Base-by-base conservation (phyloP, 1,140 invertebrate genomes). In the Leptinotarsa texana region DNA sequence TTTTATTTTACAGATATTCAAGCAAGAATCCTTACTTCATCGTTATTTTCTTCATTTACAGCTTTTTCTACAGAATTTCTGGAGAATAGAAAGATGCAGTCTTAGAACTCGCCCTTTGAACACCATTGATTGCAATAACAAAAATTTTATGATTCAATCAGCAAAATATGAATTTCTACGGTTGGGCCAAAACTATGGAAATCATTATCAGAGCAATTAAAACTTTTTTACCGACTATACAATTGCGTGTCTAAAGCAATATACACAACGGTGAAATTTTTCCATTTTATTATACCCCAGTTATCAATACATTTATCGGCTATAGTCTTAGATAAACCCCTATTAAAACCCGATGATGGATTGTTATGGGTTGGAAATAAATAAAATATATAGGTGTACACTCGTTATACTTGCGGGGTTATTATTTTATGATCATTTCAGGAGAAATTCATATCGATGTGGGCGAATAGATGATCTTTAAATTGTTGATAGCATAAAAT, bases 341-440 rank as follows among this genome's bases (percentile, higher is more conserved):
- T 72, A 75, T 75, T 75, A 75, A 75, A 75, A 65, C 69, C 74
- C 57, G 68, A 72, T 75, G 74, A 75, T 75, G 74, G 69, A 75
- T 75, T 65, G 69, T 75, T 72, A 75, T 75, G 63, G 69, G 57
- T 74, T 47, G 63, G 27, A 68, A 49, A 69, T 49, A 24, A 69
- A 69, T 49, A 21, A 48, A 69, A 69, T 49, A 69, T 49, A 69
- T 65, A 33, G 63, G 63, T 65, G 21, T 65, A 65, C 21, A 13
- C 17, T 65, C 63, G 17, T 33, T 65, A 42, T 48, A 47, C 18
- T 8, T 48, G 15, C 67, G 27, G 15, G 24, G 13, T 27, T 33
- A 69, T 69, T 69, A 42, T 69, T 69, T 69, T 69, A 69, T 48
- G 24, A 69, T 69, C 18, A 69, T 69, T 69, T 69, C 67, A 69